Conservation (phyloP, 2,888 invertebrate species). For the Amphipoea lucens region DNA sequence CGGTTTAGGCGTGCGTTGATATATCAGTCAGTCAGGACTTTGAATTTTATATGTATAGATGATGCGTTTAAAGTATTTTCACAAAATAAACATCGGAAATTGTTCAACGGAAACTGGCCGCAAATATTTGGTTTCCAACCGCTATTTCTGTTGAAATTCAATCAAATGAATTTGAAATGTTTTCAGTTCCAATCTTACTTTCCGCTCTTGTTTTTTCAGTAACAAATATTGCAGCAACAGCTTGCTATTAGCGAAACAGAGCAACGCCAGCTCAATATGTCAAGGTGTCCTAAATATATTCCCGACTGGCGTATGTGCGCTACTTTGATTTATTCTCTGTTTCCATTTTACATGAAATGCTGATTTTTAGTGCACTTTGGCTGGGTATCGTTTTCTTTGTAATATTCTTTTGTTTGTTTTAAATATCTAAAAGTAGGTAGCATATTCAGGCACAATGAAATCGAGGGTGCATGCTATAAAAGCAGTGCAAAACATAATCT, state of each 20-base stretch:
- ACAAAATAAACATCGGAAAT: slow-evolving; percentile 24
- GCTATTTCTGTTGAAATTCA: slow-evolving; percentile 37
- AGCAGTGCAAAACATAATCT: not conserved
- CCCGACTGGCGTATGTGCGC: slow-evolving; percentile 52
- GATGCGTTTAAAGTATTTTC: not conserved
- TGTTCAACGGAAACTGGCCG: slow-evolving; percentile 18
- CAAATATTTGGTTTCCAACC: slow-evolving; percentile 41
- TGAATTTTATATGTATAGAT: not conserved
- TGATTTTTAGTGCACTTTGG: slow-evolving; percentile 9
- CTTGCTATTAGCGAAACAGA: slow-evolving; percentile 45
- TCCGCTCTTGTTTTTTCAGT: slow-evolving; percentile 54
- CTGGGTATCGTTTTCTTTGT: not conserved
- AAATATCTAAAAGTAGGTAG: not conserved
- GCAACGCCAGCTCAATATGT: slow-evolving; percentile 74
- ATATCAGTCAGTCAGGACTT: no score
- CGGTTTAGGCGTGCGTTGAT: no score
- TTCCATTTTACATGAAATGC: slow-evolving; percentile 41
- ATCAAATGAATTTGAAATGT: slow-evolving; percentile 15
- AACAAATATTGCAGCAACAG: slow-evolving; percentile 65
- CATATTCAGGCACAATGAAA: not conserved
- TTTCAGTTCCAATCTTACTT: slow-evolving; percentile 27
- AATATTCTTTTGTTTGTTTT: not conserved
- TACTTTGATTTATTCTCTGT: slow-evolving; percentile 50
- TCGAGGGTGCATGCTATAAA: not conserved
- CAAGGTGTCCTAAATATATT: slow-evolving; percentile 83